Base-by-base conservation (phyloP, 1,140 invertebrate genomes). In the Zaprionus lachaisei region DNA sequence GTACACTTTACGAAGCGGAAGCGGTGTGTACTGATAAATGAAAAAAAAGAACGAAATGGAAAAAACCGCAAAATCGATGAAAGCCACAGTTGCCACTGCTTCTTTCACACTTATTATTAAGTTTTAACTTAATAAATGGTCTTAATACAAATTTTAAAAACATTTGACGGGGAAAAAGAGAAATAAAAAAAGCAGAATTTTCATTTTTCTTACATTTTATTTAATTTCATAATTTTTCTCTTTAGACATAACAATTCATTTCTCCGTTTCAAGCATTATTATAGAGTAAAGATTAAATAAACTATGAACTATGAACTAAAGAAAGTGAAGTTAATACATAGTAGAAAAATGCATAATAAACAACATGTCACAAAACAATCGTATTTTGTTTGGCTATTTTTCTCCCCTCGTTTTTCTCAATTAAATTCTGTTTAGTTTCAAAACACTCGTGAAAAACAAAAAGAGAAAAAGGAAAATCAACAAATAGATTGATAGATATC, bases 181-280 rank as follows among this genome's bases (percentile, higher is more conserved):
- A 0, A 34, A 34, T 34, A 34, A 34, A 34, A 34, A 0, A 4
- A 3, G 11, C 37, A 20, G 0, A 26, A 3, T 26, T 22, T 69
- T 54, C 47, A 65, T 75, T 79, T 83, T 85, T 90, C 82, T 90
- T 82, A 85, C 63, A 82, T 90, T 90, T 90, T 90, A 89, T 89
- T 90, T 90, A 85, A 90, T 87, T 89, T 84, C 85, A 89, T 77
- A 65, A 70, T 80, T 89, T 80, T 87, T 81, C 78, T 84, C 73
- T 89, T 70, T 90, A 81, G 86, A 90, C 82, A 90, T 90, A 90
- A 90, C 85, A 90, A 90, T 90, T 90, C 81, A 90, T 75, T 85
- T 90, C 61, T 85, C 85, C 85, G 79, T 90, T 87, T 90, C 77
- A 90, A 90, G 81, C 71, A 71, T 81, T 77, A 84, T 84, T 84